Evolutionary conservation across 2,888 invertebrate genomes (phyloP).

Genomic region (Bedellia somnulentella): DNA sequence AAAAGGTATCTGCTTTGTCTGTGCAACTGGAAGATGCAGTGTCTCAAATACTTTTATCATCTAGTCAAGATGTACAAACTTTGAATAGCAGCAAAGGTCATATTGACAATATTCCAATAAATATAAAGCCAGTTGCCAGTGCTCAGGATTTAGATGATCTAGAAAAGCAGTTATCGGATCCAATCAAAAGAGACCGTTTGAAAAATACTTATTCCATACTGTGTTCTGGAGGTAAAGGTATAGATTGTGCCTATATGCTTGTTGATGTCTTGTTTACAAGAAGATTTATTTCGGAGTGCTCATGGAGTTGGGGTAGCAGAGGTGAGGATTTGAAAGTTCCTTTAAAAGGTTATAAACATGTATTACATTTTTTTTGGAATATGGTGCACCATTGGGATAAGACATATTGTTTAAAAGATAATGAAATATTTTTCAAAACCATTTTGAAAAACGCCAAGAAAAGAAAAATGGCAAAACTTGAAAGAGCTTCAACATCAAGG

Average conservation of each 20-base stretch:
- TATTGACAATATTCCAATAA: conserved; percentile 7
- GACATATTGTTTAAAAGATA: conserved; percentile 5
- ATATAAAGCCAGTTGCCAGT: conserved; percentile 7
- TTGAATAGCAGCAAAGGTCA: conserved; percentile 7
- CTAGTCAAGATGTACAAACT: conserved; percentile 4
- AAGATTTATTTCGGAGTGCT: conserved; percentile 5
- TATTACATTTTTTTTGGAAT: conserved; percentile 6
- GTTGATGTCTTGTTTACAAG: conserved; percentile 6
- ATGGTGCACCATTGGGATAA: conserved; percentile 6
- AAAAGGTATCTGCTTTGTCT: conserved; percentile 7
- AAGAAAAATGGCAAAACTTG: conserved; percentile 3
- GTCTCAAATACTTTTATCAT: conserved; percentile 6
- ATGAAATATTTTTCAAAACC: conserved; percentile 5
- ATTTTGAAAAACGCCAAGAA: conserved; percentile 6
- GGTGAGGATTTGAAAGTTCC: conserved; percentile 5
- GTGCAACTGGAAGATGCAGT: conserved; percentile 8
- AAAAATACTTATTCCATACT: conserved; percentile 7
- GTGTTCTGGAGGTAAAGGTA: conserved; percentile 7
- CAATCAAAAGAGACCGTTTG: conserved; percentile 5
- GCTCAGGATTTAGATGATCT: conserved; percentile 7
- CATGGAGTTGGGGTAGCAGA: conserved; percentile 7
- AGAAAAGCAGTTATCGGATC: conserved; percentile 8
- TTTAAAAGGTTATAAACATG: conserved; percentile 6
- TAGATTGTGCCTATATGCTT: conserved; percentile 7
- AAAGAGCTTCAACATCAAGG: conserved; percentile 3